Evolutionary conservation across 2,888 invertebrate genomes (phyloP).

Genomic region (Polyploca ridens): DNA sequence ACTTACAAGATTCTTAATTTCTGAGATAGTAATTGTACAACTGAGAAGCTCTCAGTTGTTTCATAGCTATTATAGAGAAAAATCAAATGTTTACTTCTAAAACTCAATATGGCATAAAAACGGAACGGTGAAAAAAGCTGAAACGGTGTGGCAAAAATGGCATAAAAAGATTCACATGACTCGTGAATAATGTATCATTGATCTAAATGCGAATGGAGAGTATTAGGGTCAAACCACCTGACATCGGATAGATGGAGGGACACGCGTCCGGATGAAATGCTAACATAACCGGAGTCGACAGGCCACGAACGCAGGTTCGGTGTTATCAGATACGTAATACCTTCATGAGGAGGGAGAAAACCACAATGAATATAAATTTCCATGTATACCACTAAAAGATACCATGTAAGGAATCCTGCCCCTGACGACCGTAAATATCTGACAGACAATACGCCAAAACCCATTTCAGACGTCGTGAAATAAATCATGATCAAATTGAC

Average conservation of each 20-base stretch:
- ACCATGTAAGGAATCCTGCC: slow-evolving; percentile 2
- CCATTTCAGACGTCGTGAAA: neutral
- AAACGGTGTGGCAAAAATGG: neutral
- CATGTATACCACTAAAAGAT: neutral
- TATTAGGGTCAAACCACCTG: slow-evolving; percentile 53
- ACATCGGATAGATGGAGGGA: slow-evolving; percentile 32
- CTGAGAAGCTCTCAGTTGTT: neutral
- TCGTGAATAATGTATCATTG: slow-evolving; percentile 40
- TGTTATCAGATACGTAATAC: slow-evolving; percentile 37
- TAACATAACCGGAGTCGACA: slow-evolving; percentile 41
- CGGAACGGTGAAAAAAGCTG: no score
- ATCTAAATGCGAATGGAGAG: slow-evolving; percentile 32
- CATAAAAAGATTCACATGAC: slow-evolving; percentile 17
- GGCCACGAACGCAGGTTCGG: slow-evolving; percentile 33
- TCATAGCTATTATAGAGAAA: neutral
- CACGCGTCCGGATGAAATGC: slow-evolving; percentile 42
- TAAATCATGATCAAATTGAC: neutral
- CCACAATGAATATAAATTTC: slow-evolving; percentile 12
- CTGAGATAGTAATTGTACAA: no score
- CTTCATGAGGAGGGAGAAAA: slow-evolving; percentile 53
- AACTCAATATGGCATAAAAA: no score
- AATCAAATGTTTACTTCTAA: neutral
- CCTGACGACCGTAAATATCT: neutral
- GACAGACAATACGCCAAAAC: neutral
- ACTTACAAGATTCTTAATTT: neutral